Conservation (phyloP, 2,113 vertebrate species). For the Chauna torquata region DNA sequence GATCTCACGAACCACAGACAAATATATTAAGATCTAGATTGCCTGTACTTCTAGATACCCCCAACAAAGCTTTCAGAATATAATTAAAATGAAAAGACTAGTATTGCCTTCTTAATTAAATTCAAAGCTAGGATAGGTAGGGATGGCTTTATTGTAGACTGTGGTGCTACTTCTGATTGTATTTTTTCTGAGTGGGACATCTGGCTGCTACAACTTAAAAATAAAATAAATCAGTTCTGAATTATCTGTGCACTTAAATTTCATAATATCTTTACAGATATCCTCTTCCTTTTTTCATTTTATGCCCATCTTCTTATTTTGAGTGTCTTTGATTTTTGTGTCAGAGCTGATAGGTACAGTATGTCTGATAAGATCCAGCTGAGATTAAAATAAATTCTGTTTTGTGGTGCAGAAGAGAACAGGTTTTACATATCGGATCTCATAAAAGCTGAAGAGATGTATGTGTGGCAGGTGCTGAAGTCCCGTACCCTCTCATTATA, state of each 20-base stretch:
- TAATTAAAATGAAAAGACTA: neutral
- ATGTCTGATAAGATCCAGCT: slow-evolving; percentile 25
- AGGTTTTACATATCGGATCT: slow-evolving; percentile 25
- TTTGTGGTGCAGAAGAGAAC: slow-evolving; percentile 43
- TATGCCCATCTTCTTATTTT: neutral
- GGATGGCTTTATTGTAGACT: neutral
- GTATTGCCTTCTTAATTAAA: rapidly evolving
- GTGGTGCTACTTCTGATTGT: rapidly evolving
- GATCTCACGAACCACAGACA: slow-evolving; percentile 18
- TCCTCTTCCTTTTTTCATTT: slow-evolving; percentile 2
- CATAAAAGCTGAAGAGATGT: slow-evolving; percentile 1
- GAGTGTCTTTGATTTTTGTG: slow-evolving; percentile 50
- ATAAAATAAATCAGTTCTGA: neutral
- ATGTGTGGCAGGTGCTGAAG: neutral
- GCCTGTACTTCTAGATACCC: neutral
- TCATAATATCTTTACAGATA: neutral
- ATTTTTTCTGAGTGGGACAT: neutral
- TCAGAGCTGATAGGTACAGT: slow-evolving; percentile 5
- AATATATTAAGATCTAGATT: neutral
- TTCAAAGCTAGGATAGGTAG: neutral
- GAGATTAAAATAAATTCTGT: slow-evolving; percentile 62
- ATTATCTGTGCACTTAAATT: neutral
- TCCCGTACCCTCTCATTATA: slow-evolving; percentile 8
- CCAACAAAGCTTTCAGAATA: neutral
- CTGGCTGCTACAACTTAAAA: neutral